Base-by-base conservation (phyloP, 2,888 invertebrate genomes). In the Acanthosepion pharaonis region DNA sequence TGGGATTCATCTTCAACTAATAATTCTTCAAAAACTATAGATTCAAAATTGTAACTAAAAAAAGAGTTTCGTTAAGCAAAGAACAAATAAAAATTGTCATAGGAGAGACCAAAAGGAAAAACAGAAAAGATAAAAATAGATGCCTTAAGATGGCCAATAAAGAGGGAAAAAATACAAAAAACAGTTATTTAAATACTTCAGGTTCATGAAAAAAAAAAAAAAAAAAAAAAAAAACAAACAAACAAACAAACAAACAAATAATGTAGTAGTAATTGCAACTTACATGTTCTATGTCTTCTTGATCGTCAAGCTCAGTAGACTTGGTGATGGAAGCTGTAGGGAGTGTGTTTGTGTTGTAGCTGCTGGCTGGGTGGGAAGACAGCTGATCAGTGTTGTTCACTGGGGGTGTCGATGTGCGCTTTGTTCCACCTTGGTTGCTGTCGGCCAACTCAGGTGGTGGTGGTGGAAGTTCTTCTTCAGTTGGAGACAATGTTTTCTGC, bases 381-480 rank as follows among this genome's bases (percentile, higher is more conserved):
- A 42, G 49, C 93, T 93, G 78, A 78, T 94, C 55, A 28, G 78
- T 53, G 33, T 94, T 91, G 94, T 94, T 92, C 23, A 94, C 94
- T 64, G 94, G 94, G 55, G 94, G 94, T 9, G 94, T 53, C 95
- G 95, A 15, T 94, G 95, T 42, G 95, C 94, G 92, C 95, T 95
- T 91, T 95, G 95, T 92, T 94, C 95, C 55, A 95, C 94, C 49
- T 91, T 94, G 95, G 49, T 95, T 95, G 51, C 96, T 96, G 48
- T 95, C 95, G 42, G 96, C 95, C 92, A 96, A 95, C 94, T 96
- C 96, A 93, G 96, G 96, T 23, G 96, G 96, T 49, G 97, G 97
- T 42, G 96, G 97, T 48, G 97, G 97, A 33, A 96, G 95, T 91
- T 97, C 97, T 64, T 97, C 97, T 94, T 97, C 97, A 91, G 95